A percentile compares a stretch with the other conserved stretches of the same genome.
phyloP scores from a whole-genome alignment of 2,888 invertebrate species.

The Drosophila nr. medialis region DNA sequence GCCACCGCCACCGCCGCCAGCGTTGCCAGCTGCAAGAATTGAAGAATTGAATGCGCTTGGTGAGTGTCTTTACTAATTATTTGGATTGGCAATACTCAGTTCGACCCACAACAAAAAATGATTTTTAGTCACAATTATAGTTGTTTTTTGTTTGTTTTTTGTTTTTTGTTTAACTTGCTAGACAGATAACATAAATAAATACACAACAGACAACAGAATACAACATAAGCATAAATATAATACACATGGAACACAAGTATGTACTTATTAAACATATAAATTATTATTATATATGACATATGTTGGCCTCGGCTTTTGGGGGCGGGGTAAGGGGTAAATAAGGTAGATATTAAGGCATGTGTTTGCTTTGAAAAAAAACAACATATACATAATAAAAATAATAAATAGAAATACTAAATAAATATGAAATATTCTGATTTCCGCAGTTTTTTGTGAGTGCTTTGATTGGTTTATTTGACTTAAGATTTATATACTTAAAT shows the following conservation, averaged over 20 bases:
- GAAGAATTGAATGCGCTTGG: background rate
- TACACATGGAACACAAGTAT: conserved; percentile 4
- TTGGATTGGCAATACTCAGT: background rate
- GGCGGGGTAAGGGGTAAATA: background rate
- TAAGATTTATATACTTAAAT: background rate
- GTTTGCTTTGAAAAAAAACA: background rate
- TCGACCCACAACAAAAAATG: conserved; percentile 32
- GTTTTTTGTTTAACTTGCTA: conserved; percentile 39
- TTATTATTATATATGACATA: conserved; percentile 22
- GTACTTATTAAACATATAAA: conserved; percentile 12
- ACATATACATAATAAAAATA: background rate
- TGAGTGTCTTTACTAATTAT: background rate
- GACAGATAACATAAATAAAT: conserved; percentile 63
- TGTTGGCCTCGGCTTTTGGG: background rate
- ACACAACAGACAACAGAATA: conserved; percentile 64
- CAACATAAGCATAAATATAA: conserved; percentile 55
- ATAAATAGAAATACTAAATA: conserved; percentile 2
- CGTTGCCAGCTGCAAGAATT: conserved; percentile 64
- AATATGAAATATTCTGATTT: background rate
- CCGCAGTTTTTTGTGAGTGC: background rate
- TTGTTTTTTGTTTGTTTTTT: background rate
- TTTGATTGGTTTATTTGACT: background rate
- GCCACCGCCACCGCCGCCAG: conserved; percentile 48
- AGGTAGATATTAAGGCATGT: background rate
- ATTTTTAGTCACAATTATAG: conserved; percentile 66